A percentile compares a stretch with the other conserved stretches of the same genome.
Conservation (phyloP, 2,797 vertebrate species). For the Channa striata region DNA sequence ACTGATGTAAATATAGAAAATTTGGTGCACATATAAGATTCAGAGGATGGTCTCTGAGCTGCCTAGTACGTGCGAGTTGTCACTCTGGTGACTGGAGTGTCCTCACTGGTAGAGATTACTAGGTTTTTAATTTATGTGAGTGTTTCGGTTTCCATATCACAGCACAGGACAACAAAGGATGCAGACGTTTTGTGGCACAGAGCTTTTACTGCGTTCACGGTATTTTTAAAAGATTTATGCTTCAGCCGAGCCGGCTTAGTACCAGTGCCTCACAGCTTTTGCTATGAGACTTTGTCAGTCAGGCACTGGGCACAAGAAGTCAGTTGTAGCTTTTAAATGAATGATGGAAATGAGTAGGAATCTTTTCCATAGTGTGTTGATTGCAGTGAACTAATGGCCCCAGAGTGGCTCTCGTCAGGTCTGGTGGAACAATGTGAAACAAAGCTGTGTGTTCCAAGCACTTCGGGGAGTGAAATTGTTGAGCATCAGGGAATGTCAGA, state of each 20-base stretch:
- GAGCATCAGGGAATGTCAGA: conserved; percentile 72
- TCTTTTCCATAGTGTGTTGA: conserved; percentile 39
- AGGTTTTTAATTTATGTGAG: conserved; percentile 61
- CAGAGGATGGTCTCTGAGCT: conserved; percentile 30
- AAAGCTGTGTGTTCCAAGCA: conserved; percentile 65
- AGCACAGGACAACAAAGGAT: conserved; percentile 41
- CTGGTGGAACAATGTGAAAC: conserved; percentile 77
- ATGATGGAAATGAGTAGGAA: conserved; percentile 44
- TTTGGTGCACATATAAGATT: conserved; percentile 8
- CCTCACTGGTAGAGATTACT: conserved; percentile 51
- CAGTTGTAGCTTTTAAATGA: conserved; percentile 40
- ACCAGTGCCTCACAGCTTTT: conserved; percentile 44
- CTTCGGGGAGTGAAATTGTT: conserved; percentile 63
- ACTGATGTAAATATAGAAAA: conserved; percentile 29
- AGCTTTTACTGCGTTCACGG: conserved; percentile 29
- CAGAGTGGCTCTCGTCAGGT: conserved; percentile 60
- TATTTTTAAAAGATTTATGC: conserved; percentile 51
- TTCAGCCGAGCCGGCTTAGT: conserved; percentile 48
- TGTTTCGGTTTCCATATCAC: conserved; percentile 53
- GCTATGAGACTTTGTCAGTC: conserved; percentile 40
- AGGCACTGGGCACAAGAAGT: conserved; percentile 54
- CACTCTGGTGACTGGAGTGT: conserved; percentile 37
- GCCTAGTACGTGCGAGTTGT: conserved; percentile 17
- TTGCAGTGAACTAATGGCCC: conserved; percentile 54
- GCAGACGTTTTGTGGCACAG: conserved; percentile 18